Conservation (phyloP, 2,888 invertebrate species). For the Drosophila birchii region DNA sequence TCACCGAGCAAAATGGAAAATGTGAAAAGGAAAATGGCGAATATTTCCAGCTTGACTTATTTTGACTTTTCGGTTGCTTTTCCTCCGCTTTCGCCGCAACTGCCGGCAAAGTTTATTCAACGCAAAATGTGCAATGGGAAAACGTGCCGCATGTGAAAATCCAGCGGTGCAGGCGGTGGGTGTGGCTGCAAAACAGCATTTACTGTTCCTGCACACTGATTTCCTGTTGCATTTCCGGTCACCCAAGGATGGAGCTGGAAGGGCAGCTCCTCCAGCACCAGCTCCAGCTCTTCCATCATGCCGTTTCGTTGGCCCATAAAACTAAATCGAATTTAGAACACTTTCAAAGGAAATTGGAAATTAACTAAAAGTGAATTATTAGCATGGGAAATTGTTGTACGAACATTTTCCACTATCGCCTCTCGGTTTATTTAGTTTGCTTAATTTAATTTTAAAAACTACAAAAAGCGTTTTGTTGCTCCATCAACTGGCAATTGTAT, state of each 20-base stretch:
- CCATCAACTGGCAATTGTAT: neutral
- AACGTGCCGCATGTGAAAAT: constrained; percentile 50
- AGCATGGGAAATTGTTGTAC: constrained; percentile 27
- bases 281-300: too few relatives aligned
- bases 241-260: constrained; percentile 3
- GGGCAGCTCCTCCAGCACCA: neutral
- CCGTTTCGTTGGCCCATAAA: constrained; percentile 44
- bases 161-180: constrained; percentile 12
- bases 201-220: constrained; percentile 66
- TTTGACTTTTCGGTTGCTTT: constrained; percentile 57
- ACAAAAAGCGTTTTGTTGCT: neutral
- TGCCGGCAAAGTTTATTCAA: constrained; percentile 72
- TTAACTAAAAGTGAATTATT: constrained; percentile 63
- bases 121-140: constrained; percentile 74
- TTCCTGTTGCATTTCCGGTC: constrained; percentile 69
- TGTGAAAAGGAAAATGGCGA: constrained; percentile 26
- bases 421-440: neutral
- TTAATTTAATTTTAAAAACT: neutral
- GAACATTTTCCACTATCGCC: neutral
- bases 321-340: constrained; percentile 67
- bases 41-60: constrained; percentile 78
- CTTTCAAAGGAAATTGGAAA: constrained; percentile 62
- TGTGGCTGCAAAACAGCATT: constrained; percentile 40
- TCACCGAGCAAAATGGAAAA: constrained; percentile 12
- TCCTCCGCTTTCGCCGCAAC: constrained; percentile 37